phyloP scores from a whole-genome alignment of 2,113 vertebrate genomes.

The Sinocyclocheilus grahami region DNA sequence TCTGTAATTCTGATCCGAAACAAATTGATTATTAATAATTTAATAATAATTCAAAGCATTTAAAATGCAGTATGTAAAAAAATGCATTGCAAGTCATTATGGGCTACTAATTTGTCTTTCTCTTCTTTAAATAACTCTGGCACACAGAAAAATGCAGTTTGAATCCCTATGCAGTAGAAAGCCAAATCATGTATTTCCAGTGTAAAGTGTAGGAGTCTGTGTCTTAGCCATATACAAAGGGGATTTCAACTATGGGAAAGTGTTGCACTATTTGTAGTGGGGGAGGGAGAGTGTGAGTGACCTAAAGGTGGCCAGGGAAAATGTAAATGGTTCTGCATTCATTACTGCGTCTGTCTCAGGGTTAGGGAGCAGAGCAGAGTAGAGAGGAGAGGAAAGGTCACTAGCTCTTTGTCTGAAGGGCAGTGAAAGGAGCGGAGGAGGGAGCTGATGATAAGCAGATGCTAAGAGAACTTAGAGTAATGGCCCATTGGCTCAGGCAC shows the following conservation, averaged over 20 bases:
- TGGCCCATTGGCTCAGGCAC: slow-evolving; percentile 24
- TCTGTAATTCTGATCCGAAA: neutral
- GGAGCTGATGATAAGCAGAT: slow-evolving; percentile 22
- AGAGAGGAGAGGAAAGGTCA: slow-evolving; percentile 26
- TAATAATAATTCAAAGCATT: neutral
- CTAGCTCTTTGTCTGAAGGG: slow-evolving; percentile 27
- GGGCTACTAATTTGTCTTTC: neutral
- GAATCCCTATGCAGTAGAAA: neutral
- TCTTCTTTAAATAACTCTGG: neutral
- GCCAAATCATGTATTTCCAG: neutral
- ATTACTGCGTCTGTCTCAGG: slow-evolving; percentile 5
- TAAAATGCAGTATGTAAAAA: neutral
- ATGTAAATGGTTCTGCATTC: slow-evolving; percentile 30
- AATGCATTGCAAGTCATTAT: neutral
- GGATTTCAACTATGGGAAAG: neutral
- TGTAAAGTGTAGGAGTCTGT: neutral
- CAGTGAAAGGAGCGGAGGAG: slow-evolving; percentile 20
- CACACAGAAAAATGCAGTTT: neutral
- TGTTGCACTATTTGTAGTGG: neutral
- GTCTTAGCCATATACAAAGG: neutral
- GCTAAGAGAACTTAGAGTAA: neutral
- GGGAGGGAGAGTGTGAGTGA: neutral
- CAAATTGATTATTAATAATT: neutral
- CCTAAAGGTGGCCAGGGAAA: slow-evolving; percentile 9
- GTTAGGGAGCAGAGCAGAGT: slow-evolving; percentile 1